Evolutionary conservation across 2,113 vertebrate genomes (phyloP).

Genomic region (Notechis scutatus): DNA sequence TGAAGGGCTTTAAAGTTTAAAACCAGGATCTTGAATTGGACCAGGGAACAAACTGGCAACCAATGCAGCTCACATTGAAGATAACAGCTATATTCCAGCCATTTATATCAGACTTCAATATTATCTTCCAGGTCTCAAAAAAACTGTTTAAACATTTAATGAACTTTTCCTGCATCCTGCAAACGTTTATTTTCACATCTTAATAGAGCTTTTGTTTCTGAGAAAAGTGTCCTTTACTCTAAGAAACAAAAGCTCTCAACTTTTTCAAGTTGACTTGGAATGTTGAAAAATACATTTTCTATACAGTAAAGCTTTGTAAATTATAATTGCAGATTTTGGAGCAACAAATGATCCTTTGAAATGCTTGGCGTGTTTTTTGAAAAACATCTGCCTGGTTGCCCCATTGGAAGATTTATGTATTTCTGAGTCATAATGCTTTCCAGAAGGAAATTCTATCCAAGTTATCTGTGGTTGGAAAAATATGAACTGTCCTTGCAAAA

Average conservation of each 20-base stretch:
- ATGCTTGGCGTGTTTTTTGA: slow-evolving; percentile 45
- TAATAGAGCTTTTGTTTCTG: slow-evolving; percentile 31
- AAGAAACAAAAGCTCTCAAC: neutral
- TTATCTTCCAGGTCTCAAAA: slow-evolving; percentile 46
- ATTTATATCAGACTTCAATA: slow-evolving; percentile 33
- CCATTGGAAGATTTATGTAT: slow-evolving; percentile 23
- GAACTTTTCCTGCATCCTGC: slow-evolving; percentile 42
- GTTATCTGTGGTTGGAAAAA: neutral
- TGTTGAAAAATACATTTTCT: slow-evolving; percentile 41
- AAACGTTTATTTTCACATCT: slow-evolving; percentile 13
- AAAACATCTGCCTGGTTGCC: slow-evolving; percentile 1
- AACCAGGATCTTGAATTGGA: neutral
- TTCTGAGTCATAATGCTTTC: slow-evolving; percentile 26
- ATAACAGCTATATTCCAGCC: slow-evolving; percentile 50
- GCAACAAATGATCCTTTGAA: slow-evolving; percentile 39
- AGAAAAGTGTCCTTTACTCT: neutral
- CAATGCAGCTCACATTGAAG: slow-evolving; percentile 27
- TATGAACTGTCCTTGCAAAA: neutral
- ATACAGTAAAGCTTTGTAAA: slow-evolving; percentile 30
- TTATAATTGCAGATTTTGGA: slow-evolving; percentile 33
- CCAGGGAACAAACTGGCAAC: neutral
- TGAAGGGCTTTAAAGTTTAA: neutral
- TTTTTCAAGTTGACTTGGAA: slow-evolving; percentile 32
- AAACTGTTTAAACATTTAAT: slow-evolving; percentile 61
- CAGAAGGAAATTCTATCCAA: slow-evolving; percentile 8